Evolutionary conservation across 2,113 vertebrate genomes (phyloP).

Genomic region (Myrmecophaga tridactyla): DNA sequence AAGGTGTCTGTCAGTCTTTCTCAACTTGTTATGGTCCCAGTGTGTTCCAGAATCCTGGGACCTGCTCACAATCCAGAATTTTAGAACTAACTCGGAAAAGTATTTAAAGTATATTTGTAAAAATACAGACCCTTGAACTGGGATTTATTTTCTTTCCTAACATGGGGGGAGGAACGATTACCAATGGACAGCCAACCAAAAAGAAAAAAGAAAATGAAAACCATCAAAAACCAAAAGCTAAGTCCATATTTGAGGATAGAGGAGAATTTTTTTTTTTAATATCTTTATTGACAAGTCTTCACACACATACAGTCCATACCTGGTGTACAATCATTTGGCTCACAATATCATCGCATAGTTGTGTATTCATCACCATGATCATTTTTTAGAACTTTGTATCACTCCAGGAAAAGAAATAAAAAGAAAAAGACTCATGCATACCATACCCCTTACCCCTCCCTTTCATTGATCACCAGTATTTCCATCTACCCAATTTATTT

Average conservation of each 20-base stretch:
- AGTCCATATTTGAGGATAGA: neutral
- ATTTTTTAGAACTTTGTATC: too few relatives aligned
- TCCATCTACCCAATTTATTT: too few relatives aligned
- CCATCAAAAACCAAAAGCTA: neutral
- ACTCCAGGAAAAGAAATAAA: too few relatives aligned
- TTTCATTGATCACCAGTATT: too few relatives aligned
- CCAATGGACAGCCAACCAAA: neutral
- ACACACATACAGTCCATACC: too few relatives aligned
- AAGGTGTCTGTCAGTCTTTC: neutral
- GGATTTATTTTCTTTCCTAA: neutral
- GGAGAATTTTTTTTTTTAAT: neutral
- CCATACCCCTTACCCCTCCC: too few relatives aligned
- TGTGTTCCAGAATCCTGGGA: neutral
- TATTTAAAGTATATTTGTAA: neutral
- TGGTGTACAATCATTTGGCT: too few relatives aligned
- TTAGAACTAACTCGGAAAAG: neutral
- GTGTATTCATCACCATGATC: too few relatives aligned
- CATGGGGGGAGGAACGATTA: neutral
- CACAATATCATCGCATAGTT: too few relatives aligned
- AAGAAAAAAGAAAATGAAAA: neutral
- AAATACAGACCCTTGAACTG: neutral
- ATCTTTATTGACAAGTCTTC: too few relatives aligned
- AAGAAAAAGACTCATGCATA: too few relatives aligned
- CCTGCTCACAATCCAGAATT: neutral
- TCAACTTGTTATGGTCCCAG: neutral